Percentiles rank a stretch among this genome's conserved stretches.
Conservation (phyloP, 2,113 vertebrate species). For the Eudyptes chrysolophus region DNA sequence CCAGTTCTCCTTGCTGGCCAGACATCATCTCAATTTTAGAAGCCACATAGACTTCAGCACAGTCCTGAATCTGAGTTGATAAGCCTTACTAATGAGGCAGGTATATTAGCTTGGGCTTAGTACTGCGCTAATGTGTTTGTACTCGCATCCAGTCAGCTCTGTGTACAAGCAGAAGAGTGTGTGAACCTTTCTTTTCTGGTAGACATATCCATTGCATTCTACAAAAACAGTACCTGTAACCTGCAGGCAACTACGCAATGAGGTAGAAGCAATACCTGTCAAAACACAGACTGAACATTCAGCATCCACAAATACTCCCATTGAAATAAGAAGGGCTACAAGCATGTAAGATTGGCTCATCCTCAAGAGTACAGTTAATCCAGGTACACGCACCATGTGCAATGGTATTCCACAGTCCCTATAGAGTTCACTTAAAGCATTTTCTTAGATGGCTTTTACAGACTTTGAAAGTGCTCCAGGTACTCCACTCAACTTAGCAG, state of each 20-base stretch:
- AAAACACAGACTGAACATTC: slow-evolving; percentile 7
- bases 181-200: not conserved
- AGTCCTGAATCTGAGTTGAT: not conserved
- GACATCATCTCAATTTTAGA: not conserved
- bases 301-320: not conserved
- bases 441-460: not conserved
- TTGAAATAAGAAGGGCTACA: not conserved
- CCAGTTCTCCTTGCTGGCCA: not conserved
- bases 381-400: not conserved
- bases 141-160: not conserved
- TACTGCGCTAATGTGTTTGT: not conserved
- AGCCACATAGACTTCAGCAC: not conserved
- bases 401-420: not conserved
- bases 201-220: not conserved
- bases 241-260: slow-evolving; percentile 4
- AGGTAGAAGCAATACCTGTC: slow-evolving; percentile 14
- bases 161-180: rapidly evolving
- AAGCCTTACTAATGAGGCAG: not conserved
- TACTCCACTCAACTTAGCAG: not conserved
- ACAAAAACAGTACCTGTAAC: not conserved
- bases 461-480: not conserved
- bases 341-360: not conserved
- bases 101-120: not conserved
- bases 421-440: not conserved
- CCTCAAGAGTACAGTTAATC: slow-evolving; percentile 59